Conservation (phyloP, 2,113 vertebrate genomes). For the Menidia beryllina region DNA sequence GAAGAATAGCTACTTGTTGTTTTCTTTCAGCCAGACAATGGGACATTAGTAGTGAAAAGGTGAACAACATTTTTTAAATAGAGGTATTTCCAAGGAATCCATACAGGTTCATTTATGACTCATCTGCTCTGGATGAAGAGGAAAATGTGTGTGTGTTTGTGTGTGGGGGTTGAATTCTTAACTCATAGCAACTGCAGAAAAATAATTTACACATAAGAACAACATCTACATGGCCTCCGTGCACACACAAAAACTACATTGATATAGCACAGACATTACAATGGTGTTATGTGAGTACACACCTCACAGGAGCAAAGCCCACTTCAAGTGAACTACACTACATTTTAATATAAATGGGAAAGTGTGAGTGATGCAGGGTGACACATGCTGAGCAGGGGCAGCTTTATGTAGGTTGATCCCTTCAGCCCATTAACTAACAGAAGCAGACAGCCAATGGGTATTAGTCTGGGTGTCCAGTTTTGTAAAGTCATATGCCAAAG, state of each 20-base stretch:
- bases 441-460: slow-evolving; percentile 29
- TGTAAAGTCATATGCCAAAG: slow-evolving; percentile 41
- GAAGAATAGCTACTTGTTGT: slow-evolving; percentile 19
- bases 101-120: slow-evolving; percentile 28
- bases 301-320: slow-evolving; percentile 12
- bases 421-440: slow-evolving; percentile 40
- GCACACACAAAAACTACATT: slow-evolving; percentile 39
- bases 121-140: slow-evolving; percentile 13
- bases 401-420: slow-evolving; percentile 25
- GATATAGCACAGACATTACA: slow-evolving; percentile 28
- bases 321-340: not conserved
- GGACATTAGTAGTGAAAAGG: slow-evolving; percentile 8
- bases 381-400: slow-evolving; percentile 34
- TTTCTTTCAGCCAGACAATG: slow-evolving; percentile 19
- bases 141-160: too few species aligned
- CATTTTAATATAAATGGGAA: slow-evolving; percentile 60
- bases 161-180: not conserved
- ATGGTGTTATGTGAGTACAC: not conserved
- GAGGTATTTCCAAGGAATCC: slow-evolving; percentile 7
- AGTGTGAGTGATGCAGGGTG: slow-evolving; percentile 45
- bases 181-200: slow-evolving; percentile 27
- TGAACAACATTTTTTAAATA: slow-evolving; percentile 9
- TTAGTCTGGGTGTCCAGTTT: slow-evolving; percentile 39
- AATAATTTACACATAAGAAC: slow-evolving; percentile 11
- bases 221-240: slow-evolving; percentile 12